Evolutionary conservation across 1,140 invertebrate species (phyloP).

Genomic region (Drosophila auraria): DNA sequence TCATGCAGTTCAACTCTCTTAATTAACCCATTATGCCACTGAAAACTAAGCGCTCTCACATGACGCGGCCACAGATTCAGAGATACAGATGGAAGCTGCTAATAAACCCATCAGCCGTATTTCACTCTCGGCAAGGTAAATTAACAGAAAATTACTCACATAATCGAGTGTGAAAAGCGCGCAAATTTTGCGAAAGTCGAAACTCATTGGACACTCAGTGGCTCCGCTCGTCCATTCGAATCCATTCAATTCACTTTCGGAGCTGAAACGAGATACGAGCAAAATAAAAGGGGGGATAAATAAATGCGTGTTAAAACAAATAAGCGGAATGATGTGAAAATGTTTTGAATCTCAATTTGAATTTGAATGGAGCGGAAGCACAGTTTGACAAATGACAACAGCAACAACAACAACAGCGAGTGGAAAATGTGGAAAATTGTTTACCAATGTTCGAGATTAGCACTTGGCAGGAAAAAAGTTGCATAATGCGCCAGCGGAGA

Average conservation of each 20-base stretch:
- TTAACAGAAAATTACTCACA: constrained; percentile 55
- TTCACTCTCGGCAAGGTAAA: constrained; percentile 16
- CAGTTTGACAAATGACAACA: constrained; percentile 64
- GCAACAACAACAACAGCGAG: constrained; percentile 3
- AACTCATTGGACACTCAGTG: constrained; percentile 41
- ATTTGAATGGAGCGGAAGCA: constrained; percentile 49
- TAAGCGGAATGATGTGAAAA: constrained; percentile 31
- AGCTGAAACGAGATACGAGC: constrained; percentile 22
- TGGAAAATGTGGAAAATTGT: constrained; percentile 49
- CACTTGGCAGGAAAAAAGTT: constrained; percentile 56
- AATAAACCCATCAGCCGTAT: constrained; percentile 5
- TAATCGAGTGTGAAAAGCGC: constrained; percentile 58
- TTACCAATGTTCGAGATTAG: constrained; percentile 66
- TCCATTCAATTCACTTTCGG: constrained; percentile 35
- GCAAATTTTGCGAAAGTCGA: constrained; percentile 52
- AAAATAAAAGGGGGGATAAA: constrained; percentile 6
- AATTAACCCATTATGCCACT: constrained; percentile 28
- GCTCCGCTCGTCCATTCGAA: constrained; percentile 19
- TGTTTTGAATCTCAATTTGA: constrained; percentile 15
- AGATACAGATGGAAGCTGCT: constrained; percentile 14
- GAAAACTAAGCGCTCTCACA: constrained; percentile 7
- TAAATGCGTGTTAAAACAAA: constrained; percentile 59
- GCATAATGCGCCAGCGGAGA: constrained; percentile 49
- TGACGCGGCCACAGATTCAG: constrained; percentile 7
- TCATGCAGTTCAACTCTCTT: constrained; percentile 8